These are phyloP conservation scores for Tachina grossa DNA, from an alignment of 2,888 invertebrate genomes.

Conservation along the genomic window DNA sequence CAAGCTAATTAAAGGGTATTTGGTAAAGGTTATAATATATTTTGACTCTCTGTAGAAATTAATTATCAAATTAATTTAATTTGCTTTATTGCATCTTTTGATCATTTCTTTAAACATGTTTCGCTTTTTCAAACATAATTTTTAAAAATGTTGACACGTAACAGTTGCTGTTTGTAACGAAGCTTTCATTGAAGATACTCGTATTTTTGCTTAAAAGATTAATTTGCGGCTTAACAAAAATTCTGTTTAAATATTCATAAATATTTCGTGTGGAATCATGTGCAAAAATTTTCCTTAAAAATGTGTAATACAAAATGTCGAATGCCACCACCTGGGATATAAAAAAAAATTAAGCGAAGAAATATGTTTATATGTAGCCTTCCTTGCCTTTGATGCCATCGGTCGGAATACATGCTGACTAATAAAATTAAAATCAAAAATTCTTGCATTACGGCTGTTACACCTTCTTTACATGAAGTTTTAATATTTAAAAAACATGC, in stretches of 20 bases:
- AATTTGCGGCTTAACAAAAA: constrained; percentile 1
- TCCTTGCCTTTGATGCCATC: background rate
- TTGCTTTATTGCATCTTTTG: constrained; percentile 38
- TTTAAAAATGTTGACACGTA: constrained; percentile 6
- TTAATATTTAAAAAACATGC: constrained; percentile 37
- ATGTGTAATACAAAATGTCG: background rate
- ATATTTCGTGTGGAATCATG: constrained; percentile 7
- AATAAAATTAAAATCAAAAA: constrained; percentile 49
- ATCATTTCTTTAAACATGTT: constrained; percentile 31
- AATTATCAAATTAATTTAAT: constrained; percentile 27
- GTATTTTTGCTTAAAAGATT: constrained; percentile 6
- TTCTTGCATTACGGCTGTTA: constrained; percentile 35
- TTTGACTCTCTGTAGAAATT: background rate
- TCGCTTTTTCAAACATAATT: constrained; percentile 24
- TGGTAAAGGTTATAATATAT: background rate
- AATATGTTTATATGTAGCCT: background rate
- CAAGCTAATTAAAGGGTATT: too few species aligned
- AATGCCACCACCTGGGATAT: constrained; percentile 9
- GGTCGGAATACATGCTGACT: background rate
- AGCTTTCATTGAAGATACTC: background rate
- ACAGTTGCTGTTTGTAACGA: constrained; percentile 18
- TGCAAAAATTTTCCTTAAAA: constrained; percentile 16
- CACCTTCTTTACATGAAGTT: constrained; percentile 16
- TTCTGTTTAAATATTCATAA: background rate
- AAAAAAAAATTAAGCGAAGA: background rate